A percentile compares a stretch with the other conserved stretches of the same genome.
Conservation (phyloP, 2,888 invertebrate genomes). For the Mesorhabditis sp. region DNA sequence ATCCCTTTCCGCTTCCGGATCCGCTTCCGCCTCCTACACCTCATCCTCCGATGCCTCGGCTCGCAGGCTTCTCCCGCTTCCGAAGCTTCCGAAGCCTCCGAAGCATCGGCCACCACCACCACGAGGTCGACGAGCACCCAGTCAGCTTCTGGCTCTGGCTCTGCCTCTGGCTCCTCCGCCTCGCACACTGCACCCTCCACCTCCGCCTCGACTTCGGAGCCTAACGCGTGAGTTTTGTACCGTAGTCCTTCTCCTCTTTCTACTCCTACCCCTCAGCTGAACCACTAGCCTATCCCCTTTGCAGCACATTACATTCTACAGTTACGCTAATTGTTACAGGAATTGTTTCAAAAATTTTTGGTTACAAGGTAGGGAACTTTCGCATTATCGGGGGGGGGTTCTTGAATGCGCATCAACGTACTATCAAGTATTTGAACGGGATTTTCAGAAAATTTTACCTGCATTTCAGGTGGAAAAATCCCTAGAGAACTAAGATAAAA, state of each 20-base stretch:
- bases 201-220: too few species aligned
- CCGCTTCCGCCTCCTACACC: background rate
- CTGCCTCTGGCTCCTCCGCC: background rate
- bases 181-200: background rate
- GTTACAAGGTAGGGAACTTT: too few species aligned
- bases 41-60: background rate
- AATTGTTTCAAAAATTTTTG: too few species aligned
- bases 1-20: background rate
- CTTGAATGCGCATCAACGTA: too few species aligned
- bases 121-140: background rate
- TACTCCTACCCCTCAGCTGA: background rate
- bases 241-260: background rate
- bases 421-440: too few species aligned
- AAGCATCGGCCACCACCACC: background rate
- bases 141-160: slow-evolving; percentile 1
- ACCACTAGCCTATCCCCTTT: background rate
- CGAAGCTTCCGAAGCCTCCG: background rate
- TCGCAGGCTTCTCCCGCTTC: background rate
- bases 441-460: too few species aligned
- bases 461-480: too few species aligned
- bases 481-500: too few species aligned
- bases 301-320: background rate
- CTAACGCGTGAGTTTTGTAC: background rate
- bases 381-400: too few species aligned
- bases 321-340: too few species aligned